These are phyloP conservation scores for Drosophila tropicalis DNA, from an alignment of 1,140 invertebrate genomes.

Conservation along the genomic window DNA sequence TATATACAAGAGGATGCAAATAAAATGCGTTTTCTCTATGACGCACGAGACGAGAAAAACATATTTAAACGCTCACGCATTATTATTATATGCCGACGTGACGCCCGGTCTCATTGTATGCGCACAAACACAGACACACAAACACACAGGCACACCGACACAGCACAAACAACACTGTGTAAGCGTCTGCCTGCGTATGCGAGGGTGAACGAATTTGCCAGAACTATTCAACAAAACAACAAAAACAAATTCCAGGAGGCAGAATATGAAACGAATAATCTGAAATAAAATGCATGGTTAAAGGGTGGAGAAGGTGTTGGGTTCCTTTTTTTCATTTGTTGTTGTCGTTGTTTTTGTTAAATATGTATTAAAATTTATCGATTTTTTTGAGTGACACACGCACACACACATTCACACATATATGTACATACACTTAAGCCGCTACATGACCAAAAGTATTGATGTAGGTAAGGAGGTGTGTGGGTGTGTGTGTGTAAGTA, in stretches of 20 bases:
- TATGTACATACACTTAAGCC: constrained; percentile 10
- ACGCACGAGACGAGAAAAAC: not conserved
- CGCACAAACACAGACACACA: too few relatives aligned
- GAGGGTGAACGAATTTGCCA: constrained; percentile 17
- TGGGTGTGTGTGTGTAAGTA: too few relatives aligned
- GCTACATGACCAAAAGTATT: not conserved
- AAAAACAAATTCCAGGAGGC: constrained; percentile 6
- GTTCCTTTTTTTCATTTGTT: not conserved
- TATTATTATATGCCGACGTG: constrained; percentile 12
- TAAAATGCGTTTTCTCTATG: not conserved
- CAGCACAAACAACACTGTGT: not conserved
- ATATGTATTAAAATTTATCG: constrained; percentile 67
- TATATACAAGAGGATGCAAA: not conserved
- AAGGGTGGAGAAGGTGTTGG: constrained; percentile 11
- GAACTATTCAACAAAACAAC: not conserved
- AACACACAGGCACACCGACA: not conserved
- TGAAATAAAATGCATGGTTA: constrained; percentile 1
- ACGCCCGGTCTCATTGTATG: not conserved
- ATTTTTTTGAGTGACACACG: constrained; percentile 64
- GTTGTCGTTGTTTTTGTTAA: constrained; percentile 16
- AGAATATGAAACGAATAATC: not conserved
- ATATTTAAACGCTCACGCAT: not conserved
- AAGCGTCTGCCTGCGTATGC: constrained; percentile 20
- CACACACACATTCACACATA: constrained; percentile 36
- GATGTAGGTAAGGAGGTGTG: not conserved